phyloP scores from a whole-genome alignment of 1,140 invertebrate genomes.

The Diprion similis region DNA sequence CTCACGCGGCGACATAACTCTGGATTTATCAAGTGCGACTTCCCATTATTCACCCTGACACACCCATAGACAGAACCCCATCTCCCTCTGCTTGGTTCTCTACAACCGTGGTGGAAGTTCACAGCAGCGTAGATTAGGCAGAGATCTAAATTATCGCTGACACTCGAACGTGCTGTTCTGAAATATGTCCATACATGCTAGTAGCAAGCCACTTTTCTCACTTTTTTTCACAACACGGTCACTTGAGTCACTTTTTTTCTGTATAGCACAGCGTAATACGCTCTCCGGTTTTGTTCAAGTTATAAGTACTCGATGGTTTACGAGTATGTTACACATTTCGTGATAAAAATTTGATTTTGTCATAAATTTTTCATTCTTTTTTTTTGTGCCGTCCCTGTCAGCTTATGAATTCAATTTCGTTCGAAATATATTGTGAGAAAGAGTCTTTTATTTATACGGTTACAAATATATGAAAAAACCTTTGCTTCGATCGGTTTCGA shows the following conservation, averaged over 20 bases:
- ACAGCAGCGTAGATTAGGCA: neutral
- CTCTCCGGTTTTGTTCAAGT: neutral
- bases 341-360: no score
- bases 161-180: neutral
- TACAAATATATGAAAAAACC: no score
- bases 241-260: neutral
- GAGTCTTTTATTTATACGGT: no score
- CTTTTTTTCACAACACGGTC: neutral
- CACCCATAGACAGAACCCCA: no score
- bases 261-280: neutral
- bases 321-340: no score
- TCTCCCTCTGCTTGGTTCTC: no score
- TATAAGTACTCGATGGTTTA: neutral
- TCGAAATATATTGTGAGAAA: no score
- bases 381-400: no score
- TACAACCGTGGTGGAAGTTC: neutral
- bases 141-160: neutral
- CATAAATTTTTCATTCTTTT: no score
- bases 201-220: no score
- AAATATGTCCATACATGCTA: neutral
- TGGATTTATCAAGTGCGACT: slow-evolving; percentile 1
- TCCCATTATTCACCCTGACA: neutral
- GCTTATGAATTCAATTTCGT: no score
- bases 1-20: neutral
- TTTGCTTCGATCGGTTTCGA: no score